These are phyloP conservation scores for Drosophila prostipennis DNA, from an alignment of 2,888 invertebrate genomes.

Conservation along the genomic window DNA sequence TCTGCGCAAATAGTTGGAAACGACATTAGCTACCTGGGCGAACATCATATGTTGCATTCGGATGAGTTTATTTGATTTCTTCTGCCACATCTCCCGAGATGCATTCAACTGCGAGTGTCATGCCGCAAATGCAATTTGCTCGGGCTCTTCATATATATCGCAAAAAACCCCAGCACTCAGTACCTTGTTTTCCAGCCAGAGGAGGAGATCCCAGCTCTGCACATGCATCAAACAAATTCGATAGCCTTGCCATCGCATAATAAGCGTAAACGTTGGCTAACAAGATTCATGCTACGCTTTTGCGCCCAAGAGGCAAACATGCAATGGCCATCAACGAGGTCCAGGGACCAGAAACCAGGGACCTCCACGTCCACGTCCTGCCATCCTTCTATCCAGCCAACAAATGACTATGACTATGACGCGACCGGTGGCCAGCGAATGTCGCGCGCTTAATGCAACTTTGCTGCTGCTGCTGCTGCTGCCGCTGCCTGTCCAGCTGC, in stretches of 20 bases:
- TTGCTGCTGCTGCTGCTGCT: constrained; percentile 77
- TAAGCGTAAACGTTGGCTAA: constrained; percentile 82
- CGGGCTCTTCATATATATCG: neutral
- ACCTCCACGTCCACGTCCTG: constrained; percentile 1
- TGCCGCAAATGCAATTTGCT: constrained; percentile 75
- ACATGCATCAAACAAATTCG: constrained; percentile 79
- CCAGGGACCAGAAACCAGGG: constrained; percentile 28
- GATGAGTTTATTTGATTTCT: constrained; percentile 70
- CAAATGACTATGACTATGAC: constrained; percentile 40
- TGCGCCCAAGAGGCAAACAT: constrained; percentile 79
- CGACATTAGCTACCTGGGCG: constrained; percentile 25
- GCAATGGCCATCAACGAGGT: constrained; percentile 70
- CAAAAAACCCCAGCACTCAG: neutral
- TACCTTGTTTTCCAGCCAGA: constrained; percentile 1
- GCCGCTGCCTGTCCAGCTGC: constrained; percentile 53
- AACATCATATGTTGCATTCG: constrained; percentile 46
- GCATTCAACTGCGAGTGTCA: constrained; percentile 77
- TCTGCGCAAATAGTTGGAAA: constrained; percentile 3
- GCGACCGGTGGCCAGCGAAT: constrained; percentile 65
- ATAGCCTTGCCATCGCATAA: constrained; percentile 74
- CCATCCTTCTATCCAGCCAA: constrained; percentile 12
- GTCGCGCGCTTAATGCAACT: constrained; percentile 76
- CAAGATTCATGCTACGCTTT: constrained; percentile 80
- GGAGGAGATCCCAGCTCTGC: neutral
- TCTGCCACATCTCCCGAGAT: constrained; percentile 49